Evolutionary conservation across 2,797 vertebrate genomes (phyloP), one percentile per base, ranked within the genome.

Genomic region (Peromyscus aztecus): DNA sequence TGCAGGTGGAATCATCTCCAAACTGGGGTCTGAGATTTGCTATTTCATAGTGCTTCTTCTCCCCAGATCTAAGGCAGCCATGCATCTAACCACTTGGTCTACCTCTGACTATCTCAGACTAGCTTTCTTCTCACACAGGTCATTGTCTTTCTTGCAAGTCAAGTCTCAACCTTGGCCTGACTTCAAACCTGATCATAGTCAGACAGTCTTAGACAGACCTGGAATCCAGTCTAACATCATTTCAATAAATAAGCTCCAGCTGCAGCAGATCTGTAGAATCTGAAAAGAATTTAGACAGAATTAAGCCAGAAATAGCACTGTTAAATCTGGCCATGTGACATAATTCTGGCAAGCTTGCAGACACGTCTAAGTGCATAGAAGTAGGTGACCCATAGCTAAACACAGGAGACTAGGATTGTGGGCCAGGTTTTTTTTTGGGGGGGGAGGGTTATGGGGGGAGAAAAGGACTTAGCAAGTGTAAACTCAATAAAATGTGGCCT

Each of bases 231-330:
- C 4, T 31, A 52, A 8, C 34, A 90, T 71, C 63, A 59, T 37
- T 63, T n/a, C 75, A 83, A 69, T 80, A 81, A 82, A 46, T 86
- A 34, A 27, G 0, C 84, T 46, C 65, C 1, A 17, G 83, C 55
- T 69, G 29, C 52, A 52, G 57, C 91, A 88, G 55, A 57, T 69
- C 10, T 95, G 52, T 10, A 40, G 52, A 55, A 43, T 61, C 9
- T 34, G 90, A 63, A 69, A 90, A 76, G 52, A 95, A 92, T 81
- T 63, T 52, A 63, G 59, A 46, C 19, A 77, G 21, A 90, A 82
- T 46, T 85, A 80, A 92, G 55, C 29, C 73, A 65, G 12, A 89
- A 96, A 67, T 4, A 78, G 65, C 27, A 0, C 2, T n/a, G 37
- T 23, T 57, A 76, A 65, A 55, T 73, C 57, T 61, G 29, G 16